A percentile compares a stretch with the other conserved stretches of the same genome.
phyloP scores from a whole-genome alignment of 2,888 invertebrate species.

The Anoplius nigerrimus region DNA sequence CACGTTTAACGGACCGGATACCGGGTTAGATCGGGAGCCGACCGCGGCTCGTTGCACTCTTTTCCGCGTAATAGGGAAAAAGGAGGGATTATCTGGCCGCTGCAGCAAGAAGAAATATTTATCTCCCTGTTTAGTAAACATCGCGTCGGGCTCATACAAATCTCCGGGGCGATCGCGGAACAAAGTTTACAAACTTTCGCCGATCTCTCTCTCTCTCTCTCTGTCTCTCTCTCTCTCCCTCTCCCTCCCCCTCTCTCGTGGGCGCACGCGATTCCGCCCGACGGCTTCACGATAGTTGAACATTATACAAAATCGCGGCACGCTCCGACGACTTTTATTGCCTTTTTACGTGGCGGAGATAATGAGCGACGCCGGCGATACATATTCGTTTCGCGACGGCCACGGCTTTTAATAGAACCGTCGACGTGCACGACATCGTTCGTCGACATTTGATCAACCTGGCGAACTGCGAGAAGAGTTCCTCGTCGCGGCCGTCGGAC shows the following conservation, averaged over 20 bases:
- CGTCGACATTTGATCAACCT: too few species aligned
- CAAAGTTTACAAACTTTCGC: conserved; percentile 63
- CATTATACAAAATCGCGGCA: conserved; percentile 32
- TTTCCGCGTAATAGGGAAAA: conserved; percentile 33
- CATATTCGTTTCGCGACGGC: not conserved
- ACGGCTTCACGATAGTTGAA: conserved; percentile 39
- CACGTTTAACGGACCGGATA: not conserved
- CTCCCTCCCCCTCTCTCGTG: conserved; percentile 15
- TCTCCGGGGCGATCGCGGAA: conserved; percentile 42
- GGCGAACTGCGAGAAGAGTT: too few species aligned
- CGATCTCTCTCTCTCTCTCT: conserved; percentile 23
- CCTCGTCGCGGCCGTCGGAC: too few species aligned
- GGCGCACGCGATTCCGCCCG: conserved; percentile 10
- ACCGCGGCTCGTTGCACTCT: not conserved
- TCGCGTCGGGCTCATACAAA: conserved; percentile 58
- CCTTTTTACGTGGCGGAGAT: not conserved
- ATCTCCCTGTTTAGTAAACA: conserved; percentile 67
- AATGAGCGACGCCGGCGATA: not conserved
- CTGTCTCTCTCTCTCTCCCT: conserved; percentile 16
- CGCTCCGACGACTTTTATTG: conserved; percentile 7
- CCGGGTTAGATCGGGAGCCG: too few species aligned
- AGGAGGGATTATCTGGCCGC: conserved; percentile 36
- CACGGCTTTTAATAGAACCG: too few species aligned
- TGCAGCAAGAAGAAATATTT: conserved; percentile 51
- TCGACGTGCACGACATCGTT: too few species aligned